These are phyloP conservation scores for Huso huso DNA, from an alignment of 2,797 vertebrate genomes.

Conservation along the genomic window DNA sequence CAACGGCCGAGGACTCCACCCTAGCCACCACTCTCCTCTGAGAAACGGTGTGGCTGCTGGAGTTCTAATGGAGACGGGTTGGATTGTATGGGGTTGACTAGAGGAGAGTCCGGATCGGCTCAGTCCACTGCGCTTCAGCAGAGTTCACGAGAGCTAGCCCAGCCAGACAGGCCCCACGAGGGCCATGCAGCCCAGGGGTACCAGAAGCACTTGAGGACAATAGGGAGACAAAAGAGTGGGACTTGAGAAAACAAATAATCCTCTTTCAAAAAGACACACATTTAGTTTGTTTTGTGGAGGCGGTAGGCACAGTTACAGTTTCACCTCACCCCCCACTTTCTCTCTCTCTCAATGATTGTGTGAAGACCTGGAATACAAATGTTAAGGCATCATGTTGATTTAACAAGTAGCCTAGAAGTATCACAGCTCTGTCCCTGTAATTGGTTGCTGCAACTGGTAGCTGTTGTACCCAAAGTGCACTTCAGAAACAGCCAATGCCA, in stretches of 20 bases:
- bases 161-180: not conserved
- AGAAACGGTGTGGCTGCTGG: too few species aligned
- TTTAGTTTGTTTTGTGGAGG: not conserved
- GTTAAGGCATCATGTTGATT: not conserved
- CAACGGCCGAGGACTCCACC: conserved; percentile 30
- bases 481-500: not conserved
- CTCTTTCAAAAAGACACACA: not conserved
- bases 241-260: not conserved
- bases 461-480: conserved; percentile 3
- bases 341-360: too few species aligned
- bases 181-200: not conserved
- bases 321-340: not conserved
- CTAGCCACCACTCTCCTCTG: too few species aligned
- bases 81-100: conserved; percentile 32
- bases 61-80: not conserved
- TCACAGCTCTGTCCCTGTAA: not conserved
- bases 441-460: not conserved
- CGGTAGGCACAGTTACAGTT: not conserved
- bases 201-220: too few species aligned
- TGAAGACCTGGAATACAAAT: not conserved
- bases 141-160: conserved; percentile 26
- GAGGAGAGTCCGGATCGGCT: conserved; percentile 39
- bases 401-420: not conserved
- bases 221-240: not conserved
- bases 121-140: conserved; percentile 40